These are phyloP conservation scores for Pammene fasciana DNA, from an alignment of 2,888 invertebrate genomes.

Conservation along the genomic window DNA sequence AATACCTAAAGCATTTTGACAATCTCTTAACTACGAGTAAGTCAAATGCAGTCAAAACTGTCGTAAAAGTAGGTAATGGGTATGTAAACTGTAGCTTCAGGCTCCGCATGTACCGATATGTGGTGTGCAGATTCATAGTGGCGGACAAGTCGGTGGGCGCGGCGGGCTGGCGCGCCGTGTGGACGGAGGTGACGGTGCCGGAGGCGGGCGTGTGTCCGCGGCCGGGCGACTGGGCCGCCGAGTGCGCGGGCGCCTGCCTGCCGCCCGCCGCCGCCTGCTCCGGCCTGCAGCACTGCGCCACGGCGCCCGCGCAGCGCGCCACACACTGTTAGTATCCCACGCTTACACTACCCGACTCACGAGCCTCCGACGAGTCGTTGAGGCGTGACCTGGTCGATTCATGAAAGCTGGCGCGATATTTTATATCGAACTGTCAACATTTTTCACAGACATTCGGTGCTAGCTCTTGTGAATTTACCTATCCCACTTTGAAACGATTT, in stretches of 20 bases:
- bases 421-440: no score
- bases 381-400: neutral
- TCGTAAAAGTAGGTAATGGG: no score
- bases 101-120: neutral
- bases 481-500: no score
- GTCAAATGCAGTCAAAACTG: no score
- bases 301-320: slow-evolving; percentile 86
- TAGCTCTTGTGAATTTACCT: no score
- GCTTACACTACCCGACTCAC: neutral
- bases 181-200: slow-evolving; percentile 93
- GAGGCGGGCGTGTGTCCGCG: slow-evolving; percentile 73
- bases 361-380: neutral
- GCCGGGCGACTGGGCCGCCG: slow-evolving; percentile 63
- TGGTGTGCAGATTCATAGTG: slow-evolving; percentile 91
- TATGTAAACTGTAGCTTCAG: no score
- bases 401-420: no score
- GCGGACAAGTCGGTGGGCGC: slow-evolving; percentile 97
- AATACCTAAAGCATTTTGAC: no score
- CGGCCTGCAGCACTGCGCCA: slow-evolving; percentile 70
- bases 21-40: no score
- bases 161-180: slow-evolving; percentile 95
- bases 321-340: slow-evolving; percentile 87
- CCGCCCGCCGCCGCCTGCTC: slow-evolving; percentile 86
- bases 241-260: slow-evolving; percentile 74
- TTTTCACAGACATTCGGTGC: no score